phyloP scores from a whole-genome alignment of 2,888 invertebrate species.

The Taenaris catops region DNA sequence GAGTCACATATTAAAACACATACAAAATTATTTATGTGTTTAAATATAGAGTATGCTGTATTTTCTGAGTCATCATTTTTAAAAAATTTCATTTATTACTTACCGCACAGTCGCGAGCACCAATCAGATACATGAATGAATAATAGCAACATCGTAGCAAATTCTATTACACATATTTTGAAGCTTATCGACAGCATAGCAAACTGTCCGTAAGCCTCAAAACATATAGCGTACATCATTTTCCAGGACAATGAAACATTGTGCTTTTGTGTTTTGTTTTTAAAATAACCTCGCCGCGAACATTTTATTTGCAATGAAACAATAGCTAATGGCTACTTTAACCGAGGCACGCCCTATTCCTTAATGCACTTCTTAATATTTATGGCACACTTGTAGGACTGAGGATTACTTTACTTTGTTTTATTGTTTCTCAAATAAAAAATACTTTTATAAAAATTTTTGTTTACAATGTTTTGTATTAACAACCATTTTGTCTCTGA shows the following conservation, averaged over 20 bases:
- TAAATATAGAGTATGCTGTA: too few species aligned
- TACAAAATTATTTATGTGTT: too few species aligned
- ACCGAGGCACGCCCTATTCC: conserved; percentile 4
- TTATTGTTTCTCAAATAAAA: not conserved
- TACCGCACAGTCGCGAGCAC: too few species aligned
- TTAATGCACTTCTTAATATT: conserved; percentile 15
- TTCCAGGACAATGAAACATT: not conserved
- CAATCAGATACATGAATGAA: too few species aligned
- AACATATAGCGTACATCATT: not conserved
- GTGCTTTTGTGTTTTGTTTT: not conserved
- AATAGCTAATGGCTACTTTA: conserved; percentile 11
- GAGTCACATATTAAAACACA: too few species aligned
- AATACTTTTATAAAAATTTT: too few species aligned
- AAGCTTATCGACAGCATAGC: not conserved
- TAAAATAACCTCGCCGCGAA: conserved; percentile 7
- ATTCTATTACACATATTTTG: too few species aligned
- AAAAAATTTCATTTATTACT: too few species aligned
- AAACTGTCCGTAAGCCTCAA: not conserved
- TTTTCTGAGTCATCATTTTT: too few species aligned
- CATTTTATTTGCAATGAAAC: conserved; percentile 14
- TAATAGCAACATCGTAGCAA: too few species aligned
- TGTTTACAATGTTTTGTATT: too few species aligned
- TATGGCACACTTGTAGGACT: conserved; percentile 13
- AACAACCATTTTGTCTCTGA: too few species aligned
- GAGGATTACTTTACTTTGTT: not conserved